Evolutionary conservation across 1,140 invertebrate species (phyloP).

Genomic region (Hirudo medicinalis): DNA sequence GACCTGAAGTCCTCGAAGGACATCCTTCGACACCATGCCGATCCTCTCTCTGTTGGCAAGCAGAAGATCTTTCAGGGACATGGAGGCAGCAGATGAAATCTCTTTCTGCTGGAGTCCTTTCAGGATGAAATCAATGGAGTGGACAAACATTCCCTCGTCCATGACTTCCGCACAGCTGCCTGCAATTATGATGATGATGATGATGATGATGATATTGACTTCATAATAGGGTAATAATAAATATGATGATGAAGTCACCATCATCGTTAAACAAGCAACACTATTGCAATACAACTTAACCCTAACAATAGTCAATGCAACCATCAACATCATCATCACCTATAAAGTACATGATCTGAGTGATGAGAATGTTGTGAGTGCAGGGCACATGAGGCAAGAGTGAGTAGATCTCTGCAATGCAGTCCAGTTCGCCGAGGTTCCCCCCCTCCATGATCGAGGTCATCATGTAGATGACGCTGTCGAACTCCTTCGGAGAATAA

Average conservation of each 20-base stretch:
- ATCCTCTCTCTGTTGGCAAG: conserved; percentile 60
- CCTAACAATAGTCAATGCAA: too few species aligned
- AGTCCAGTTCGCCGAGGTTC: conserved; percentile 48
- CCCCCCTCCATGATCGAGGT: conserved; percentile 63
- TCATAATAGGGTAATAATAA: too few species aligned
- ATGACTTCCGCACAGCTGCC: conserved; percentile 72
- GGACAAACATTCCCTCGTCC: conserved; percentile 47
- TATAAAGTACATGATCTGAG: conserved; percentile 57
- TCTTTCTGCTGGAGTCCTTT: conserved; percentile 54
- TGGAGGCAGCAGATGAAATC: conserved; percentile 61
- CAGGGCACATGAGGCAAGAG: conserved; percentile 52
- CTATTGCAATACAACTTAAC: too few species aligned
- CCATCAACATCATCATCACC: conserved; percentile 39
- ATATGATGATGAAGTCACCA: too few species aligned
- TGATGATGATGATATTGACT: not conserved
- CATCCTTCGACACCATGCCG: conserved; percentile 55
- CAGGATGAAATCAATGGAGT: conserved; percentile 53
- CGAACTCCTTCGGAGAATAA: conserved; percentile 46
- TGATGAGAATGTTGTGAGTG: conserved; percentile 50
- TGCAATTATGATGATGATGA: conserved; percentile 23
- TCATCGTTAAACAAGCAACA: too few species aligned
- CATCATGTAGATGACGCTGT: conserved; percentile 69
- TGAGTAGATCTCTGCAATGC: conserved; percentile 54
- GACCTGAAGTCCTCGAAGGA: conserved; percentile 51
- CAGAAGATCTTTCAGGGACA: conserved; percentile 71